Base-by-base conservation (phyloP, 2,888 invertebrate genomes). In the Yponomeuta plumbellus region DNA sequence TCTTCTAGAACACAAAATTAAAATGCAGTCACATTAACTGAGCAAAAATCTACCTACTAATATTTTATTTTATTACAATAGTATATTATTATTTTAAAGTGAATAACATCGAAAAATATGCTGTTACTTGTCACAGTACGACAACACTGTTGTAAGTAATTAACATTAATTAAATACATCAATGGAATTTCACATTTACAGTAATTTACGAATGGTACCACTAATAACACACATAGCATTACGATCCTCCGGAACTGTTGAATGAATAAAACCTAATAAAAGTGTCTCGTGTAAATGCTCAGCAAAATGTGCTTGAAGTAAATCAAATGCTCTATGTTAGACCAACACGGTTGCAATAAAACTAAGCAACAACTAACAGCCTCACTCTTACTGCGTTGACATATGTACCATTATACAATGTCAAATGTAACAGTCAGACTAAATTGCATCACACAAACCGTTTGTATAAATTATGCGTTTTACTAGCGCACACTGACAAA, bases 91-190 rank as follows among this genome's bases (percentile, higher is more conserved):
- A 61, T 26, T 79, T 77, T 73, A 75, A 75, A 76, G 75, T 72
- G 73, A 80, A 62, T 79, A 79, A 84, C 78, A 83, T 85, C 80
- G 80, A 87, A 85, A 85, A 83, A 81, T 83, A 85, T 83, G 78
- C 76, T 74, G 81, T 80, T 81, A 81, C 79, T 78, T 71, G 69
- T 75, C 74, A 79, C 71, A 79, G 81, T 81, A 81, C 80, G 83
- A 74, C 73, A 74, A 23, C 58, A 23, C 77, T 76, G 74, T 73
- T 67, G 56, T 63, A 75, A 66, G 56, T 63, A 75, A 74, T 66
- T 76, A 71, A 79, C 78, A 79, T 74, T 80, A 79, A 80, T 80
- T 83, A 83, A 52, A 52, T 64, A 64, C 82, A 84, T 76, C 77
- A 75, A 85, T 83, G 84, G 82, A 83, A 84, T 85, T 81, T 77